Evolutionary conservation across 2,113 vertebrate species (phyloP).

Genomic region (Labrus mixtus): DNA sequence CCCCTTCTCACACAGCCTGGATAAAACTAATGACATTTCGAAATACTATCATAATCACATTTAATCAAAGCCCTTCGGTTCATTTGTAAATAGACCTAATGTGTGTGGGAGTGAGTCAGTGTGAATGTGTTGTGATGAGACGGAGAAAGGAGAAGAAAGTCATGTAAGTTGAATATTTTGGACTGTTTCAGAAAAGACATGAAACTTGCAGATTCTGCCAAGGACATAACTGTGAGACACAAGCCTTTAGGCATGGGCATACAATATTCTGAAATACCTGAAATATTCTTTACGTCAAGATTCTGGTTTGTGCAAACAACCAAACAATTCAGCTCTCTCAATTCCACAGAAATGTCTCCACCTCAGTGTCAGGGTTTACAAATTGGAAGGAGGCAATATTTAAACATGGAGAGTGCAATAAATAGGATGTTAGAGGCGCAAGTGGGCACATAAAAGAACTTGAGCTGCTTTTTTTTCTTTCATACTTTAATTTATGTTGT

Average conservation of each 20-base stretch:
- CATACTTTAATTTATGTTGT: neutral
- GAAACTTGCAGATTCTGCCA: neutral
- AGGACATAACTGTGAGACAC: slow-evolving; percentile 7
- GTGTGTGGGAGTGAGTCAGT: neutral
- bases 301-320: neutral
- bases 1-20: slow-evolving; percentile 1
- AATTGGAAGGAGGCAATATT: neutral
- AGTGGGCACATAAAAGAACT: neutral
- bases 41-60: slow-evolving; percentile 18
- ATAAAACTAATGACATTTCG: slow-evolving; percentile 7
- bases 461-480: neutral
- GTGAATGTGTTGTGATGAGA: neutral
- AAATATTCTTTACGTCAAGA: slow-evolving; percentile 12
- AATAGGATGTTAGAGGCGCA: neutral
- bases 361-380: slow-evolving; percentile 14
- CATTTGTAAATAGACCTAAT: slow-evolving; percentile 1
- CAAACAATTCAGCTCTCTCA: neutral
- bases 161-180: neutral
- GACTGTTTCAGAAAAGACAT: slow-evolving; percentile 11
- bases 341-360: neutral
- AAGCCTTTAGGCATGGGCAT: slow-evolving; percentile 2
- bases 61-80: slow-evolving; percentile 5
- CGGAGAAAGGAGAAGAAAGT: neutral
- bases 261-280: slow-evolving; percentile 13
- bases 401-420: neutral